These are phyloP conservation scores for Saguinus imperator DNA, from an alignment of 2,113 vertebrate genomes.

Conservation along the genomic window DNA sequence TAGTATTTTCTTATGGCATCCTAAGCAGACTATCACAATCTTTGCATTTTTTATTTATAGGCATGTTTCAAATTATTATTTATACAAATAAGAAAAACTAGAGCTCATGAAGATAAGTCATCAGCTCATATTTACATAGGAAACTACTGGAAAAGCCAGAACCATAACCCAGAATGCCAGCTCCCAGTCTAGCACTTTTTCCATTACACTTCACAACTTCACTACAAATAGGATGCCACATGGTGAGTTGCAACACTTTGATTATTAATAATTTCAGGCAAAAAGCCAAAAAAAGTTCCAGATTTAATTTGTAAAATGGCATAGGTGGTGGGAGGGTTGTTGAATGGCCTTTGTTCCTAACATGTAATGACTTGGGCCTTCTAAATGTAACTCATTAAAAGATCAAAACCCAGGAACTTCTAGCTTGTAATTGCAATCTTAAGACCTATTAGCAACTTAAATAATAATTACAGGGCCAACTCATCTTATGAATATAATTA, in stretches of 20 bases:
- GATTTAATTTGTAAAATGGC: constrained; percentile 1
- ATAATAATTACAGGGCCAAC: constrained; percentile 54
- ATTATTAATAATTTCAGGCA: constrained; percentile 48
- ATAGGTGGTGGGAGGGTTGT: not conserved
- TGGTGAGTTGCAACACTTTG: not conserved
- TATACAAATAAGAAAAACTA: not conserved
- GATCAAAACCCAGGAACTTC: constrained; percentile 60
- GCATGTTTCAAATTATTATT: not conserved
- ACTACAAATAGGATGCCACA: not conserved
- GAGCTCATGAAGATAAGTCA: not conserved
- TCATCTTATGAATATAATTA: constrained; percentile 68
- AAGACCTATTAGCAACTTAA: constrained; percentile 60
- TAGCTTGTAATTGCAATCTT: constrained; percentile 63
- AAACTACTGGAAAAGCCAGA: not conserved
- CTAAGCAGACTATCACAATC: not conserved
- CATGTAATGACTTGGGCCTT: constrained; percentile 41
- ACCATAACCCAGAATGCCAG: not conserved
- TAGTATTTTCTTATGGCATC: not conserved
- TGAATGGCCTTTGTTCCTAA: not conserved
- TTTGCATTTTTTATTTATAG: not conserved
- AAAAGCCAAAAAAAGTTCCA: not conserved
- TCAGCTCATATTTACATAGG: not conserved
- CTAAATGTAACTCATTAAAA: constrained; percentile 50
- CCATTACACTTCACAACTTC: not conserved
- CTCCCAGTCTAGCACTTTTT: not conserved